Base-by-base conservation (phyloP, 2,113 vertebrate species). In the Campylomormyrus numenius region DNA sequence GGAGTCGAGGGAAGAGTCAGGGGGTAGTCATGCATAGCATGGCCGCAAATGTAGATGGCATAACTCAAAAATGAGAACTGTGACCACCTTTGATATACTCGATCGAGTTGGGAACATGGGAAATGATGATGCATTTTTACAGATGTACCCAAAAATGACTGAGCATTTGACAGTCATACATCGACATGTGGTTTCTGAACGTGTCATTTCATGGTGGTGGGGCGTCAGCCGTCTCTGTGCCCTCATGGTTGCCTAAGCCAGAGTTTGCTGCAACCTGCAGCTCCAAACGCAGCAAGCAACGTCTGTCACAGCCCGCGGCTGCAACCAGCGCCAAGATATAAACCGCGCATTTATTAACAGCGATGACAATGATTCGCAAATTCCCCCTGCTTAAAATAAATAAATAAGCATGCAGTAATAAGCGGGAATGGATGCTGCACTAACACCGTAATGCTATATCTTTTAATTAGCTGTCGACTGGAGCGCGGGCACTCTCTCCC, bases 401-500 rank as follows among this genome's bases (percentile, higher is more conserved):
- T 62, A 90, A 91, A 92, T 88, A 91, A 80, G 90, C 89, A 91
- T 92, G 92, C 89, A 90, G 89, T 35, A 89, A 89, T 77, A 88
- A 53, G 88, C 80, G 70, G 90, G 89, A 92, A 93, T 93, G 91
- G 17, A 85, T 66, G 62, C n/a, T 27, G 88, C 87, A 83, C 91
- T 91, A 92, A 94, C 89, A 90, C 90, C 91, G 94, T 93, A 94
- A 93, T 94, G 95, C 94, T 94, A 42, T 80, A 95, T 96, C 94
- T 96, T 96, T 96, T 96, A 96, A 96, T 96, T 96, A 95, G 94
- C 94, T 95, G 93, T 94, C 93, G 95, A 95, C 92, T 94, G 94
- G 90, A 91, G 93, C 94, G 92, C 91, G 91, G 92, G 92, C 93
- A 94, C 93, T 93, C 93, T 93, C 93, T 93, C 93, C 92, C 95